These are phyloP conservation scores for Lagodon rhomboides DNA, from an alignment of 2,797 vertebrate species.

Conservation along the genomic window DNA sequence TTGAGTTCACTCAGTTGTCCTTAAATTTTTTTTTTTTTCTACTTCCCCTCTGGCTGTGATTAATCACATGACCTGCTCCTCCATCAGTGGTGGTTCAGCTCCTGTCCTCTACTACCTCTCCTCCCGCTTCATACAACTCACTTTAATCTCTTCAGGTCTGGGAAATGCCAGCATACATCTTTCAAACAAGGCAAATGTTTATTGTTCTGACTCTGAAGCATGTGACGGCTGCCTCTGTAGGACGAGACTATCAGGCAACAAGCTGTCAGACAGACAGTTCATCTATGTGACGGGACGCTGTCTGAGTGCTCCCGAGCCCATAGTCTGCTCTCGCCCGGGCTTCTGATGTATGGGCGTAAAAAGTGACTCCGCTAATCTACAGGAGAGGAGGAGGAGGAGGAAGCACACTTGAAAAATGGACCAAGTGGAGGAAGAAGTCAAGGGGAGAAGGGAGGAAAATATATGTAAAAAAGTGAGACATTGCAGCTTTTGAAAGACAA, in stretches of 20 bases:
- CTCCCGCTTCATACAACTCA: slow-evolving; percentile 47
- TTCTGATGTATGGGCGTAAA: slow-evolving; percentile 41
- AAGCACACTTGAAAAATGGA: slow-evolving; percentile 3
- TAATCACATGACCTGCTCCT: slow-evolving; percentile 1
- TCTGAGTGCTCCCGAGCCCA: slow-evolving; percentile 23
- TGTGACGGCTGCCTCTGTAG: slow-evolving; percentile 15
- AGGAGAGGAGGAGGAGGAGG: slow-evolving; percentile 17
- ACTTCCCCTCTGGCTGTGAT: slow-evolving; percentile 1
- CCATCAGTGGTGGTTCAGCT: not conserved
- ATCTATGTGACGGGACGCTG: slow-evolving; percentile 24
- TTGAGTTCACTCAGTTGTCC: too few species aligned
- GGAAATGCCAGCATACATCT: slow-evolving; percentile 47
- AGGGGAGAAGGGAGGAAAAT: not conserved
- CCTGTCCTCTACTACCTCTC: slow-evolving; percentile 14
- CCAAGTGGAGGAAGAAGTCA: too few species aligned
- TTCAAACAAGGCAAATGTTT: slow-evolving; percentile 29
- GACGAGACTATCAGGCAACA: slow-evolving; percentile 12
- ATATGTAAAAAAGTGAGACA: not conserved
- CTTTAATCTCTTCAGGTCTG: slow-evolving; percentile 25
- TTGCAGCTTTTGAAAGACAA: not conserved
- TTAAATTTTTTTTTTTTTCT: not conserved
- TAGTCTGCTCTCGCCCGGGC: slow-evolving; percentile 12
- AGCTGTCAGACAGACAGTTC: slow-evolving; percentile 30
- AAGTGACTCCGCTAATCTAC: slow-evolving; percentile 35
- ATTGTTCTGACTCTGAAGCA: slow-evolving; percentile 33